Evolutionary conservation across 2,797 vertebrate genomes (phyloP).

Genomic region (Takifugu ocellatus): DNA sequence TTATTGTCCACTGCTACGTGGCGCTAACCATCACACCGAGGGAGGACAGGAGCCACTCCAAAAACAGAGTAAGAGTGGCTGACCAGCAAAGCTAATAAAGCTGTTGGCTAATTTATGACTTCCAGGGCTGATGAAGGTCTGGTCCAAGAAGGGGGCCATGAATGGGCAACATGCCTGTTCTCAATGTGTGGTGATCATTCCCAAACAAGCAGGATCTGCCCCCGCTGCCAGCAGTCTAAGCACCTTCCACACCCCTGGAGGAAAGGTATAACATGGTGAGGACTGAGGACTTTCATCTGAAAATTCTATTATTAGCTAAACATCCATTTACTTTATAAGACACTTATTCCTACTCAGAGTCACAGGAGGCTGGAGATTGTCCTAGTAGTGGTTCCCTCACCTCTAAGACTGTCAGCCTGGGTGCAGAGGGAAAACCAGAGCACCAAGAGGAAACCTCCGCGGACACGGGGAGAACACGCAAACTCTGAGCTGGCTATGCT

Average conservation of each 20-base stretch:
- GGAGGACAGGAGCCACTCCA: constrained; percentile 49
- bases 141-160: constrained; percentile 19
- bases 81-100: constrained; percentile 59
- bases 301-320: no score
- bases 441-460: no score
- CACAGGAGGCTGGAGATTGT: no score
- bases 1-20: constrained; percentile 8
- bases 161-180: constrained; percentile 24
- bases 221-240: constrained; percentile 16
- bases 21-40: constrained; percentile 52
- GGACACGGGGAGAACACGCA: no score
- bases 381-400: no score
- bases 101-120: constrained; percentile 58
- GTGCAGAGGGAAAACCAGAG: no score
- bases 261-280: constrained; percentile 44
- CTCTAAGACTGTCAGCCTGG: no score
- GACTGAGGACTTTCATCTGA: neutral
- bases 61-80: constrained; percentile 48
- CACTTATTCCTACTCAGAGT: no score
- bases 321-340: no score
- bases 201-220: constrained; percentile 29
- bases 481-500: no score
- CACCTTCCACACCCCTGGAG: constrained; percentile 30
- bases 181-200: constrained; percentile 46
- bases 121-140: constrained; percentile 36